A percentile compares a stretch with the other conserved stretches of the same genome.
Evolutionary conservation across 2,797 vertebrate species (phyloP).

Genomic region (Argyrosomus regius): DNA sequence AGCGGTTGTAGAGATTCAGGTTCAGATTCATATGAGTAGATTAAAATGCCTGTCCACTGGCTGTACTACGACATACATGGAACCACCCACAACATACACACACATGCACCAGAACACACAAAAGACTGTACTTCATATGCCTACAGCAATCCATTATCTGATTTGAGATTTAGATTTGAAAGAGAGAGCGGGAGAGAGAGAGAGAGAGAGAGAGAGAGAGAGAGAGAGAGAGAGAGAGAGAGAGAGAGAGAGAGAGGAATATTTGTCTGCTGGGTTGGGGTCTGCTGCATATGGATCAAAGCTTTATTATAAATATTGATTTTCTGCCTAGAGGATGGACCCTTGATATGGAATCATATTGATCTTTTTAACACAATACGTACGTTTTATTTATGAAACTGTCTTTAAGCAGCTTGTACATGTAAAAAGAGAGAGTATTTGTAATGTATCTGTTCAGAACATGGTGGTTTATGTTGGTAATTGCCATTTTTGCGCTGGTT

Average conservation of each 20-base stretch:
- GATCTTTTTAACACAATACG: conserved; percentile 81
- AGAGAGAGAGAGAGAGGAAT: conserved; percentile 12
- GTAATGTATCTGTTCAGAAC: too few relatives aligned
- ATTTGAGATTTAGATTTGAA: not conserved
- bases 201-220: too few relatives aligned
- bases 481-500: too few relatives aligned
- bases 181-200: too few relatives aligned
- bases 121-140: not conserved
- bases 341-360: conserved; percentile 81
- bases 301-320: conserved; percentile 85
- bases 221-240: not conserved
- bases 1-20: not conserved
- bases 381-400: conserved; percentile 78
- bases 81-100: not conserved
- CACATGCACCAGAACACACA: not conserved
- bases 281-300: conserved; percentile 58
- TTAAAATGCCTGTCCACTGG: conserved; percentile 4
- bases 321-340: conserved; percentile 77
- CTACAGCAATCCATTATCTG: conserved; percentile 18
- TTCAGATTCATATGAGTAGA: conserved; percentile 11
- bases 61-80: not conserved
- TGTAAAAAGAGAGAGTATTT: not conserved
- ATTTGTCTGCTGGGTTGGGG: not conserved
- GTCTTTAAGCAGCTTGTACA: conserved; percentile 58
- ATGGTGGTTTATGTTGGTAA: too few relatives aligned